Percentiles rank a stretch among this genome's conserved stretches.
phyloP scores from a whole-genome alignment of 2,797 vertebrate species.

The Danio jaintianensis region DNA sequence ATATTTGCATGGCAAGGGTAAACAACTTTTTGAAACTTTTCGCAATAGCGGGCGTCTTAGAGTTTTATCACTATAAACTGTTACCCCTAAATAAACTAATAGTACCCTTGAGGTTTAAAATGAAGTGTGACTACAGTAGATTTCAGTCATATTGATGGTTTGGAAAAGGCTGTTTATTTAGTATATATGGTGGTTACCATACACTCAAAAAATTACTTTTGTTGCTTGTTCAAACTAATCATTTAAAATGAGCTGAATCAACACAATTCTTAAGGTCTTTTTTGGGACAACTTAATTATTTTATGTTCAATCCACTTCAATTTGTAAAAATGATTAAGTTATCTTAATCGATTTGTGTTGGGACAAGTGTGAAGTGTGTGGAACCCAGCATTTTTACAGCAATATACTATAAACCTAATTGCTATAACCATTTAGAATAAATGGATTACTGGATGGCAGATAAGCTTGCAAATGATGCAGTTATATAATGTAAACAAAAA shows the following conservation, averaged over 20 bases:
- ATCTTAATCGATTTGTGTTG: too few relatives aligned
- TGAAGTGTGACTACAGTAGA: neutral
- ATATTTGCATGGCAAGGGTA: constrained; percentile 15
- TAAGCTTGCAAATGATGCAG: neutral
- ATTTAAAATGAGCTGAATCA: too few relatives aligned
- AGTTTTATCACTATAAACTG: neutral
- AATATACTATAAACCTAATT: neutral
- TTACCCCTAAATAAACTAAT: neutral
- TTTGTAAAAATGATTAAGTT: too few relatives aligned
- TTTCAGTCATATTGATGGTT: neutral
- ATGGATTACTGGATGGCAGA: neutral
- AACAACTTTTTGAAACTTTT: neutral
- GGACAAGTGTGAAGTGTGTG: too few relatives aligned
- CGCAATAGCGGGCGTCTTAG: neutral
- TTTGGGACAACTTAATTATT: too few relatives aligned
- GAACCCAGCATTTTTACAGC: too few relatives aligned
- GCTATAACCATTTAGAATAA: neutral
- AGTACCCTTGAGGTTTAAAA: neutral
- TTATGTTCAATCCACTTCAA: too few relatives aligned
- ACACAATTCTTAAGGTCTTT: too few relatives aligned
- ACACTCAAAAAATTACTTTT: too few relatives aligned
- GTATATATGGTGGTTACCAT: constrained; percentile 2
- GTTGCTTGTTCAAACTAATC: too few relatives aligned
- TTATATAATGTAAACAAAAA: neutral
- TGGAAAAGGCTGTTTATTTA: too few relatives aligned